Evolutionary conservation across 1,140 invertebrate genomes (phyloP).

Genomic region (Drosophila trapezifrons): DNA sequence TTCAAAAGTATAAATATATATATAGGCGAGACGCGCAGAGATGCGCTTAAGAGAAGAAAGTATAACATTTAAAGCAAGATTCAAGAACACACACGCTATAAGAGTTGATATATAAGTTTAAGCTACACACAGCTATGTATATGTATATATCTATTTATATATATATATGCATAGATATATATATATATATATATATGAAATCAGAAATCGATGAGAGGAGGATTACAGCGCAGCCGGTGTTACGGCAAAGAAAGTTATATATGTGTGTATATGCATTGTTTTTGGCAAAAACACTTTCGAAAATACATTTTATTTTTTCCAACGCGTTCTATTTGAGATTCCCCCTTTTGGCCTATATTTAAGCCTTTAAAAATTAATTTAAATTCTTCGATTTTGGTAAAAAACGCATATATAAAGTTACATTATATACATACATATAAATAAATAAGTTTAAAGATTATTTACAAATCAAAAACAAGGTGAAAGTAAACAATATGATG

Average conservation of each 20-base stretch:
- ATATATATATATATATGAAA: conserved; percentile 34
- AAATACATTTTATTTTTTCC: conserved; percentile 10
- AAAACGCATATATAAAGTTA: conserved; percentile 25
- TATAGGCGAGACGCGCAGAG: conserved; percentile 31
- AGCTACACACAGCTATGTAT: conserved; percentile 59
- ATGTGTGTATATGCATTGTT: conserved; percentile 54
- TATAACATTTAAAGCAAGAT: conserved; percentile 63
- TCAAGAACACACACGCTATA: conserved; percentile 66
- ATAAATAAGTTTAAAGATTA: conserved; percentile 54
- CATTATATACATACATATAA: conserved; percentile 42
- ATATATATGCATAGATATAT: conserved; percentile 33
- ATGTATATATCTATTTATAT: conserved; percentile 65
- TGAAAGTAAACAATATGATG: conserved; percentile 83
- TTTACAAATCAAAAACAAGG: conserved; percentile 68
- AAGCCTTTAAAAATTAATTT: conserved; percentile 1
- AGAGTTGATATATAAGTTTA: conserved; percentile 75
- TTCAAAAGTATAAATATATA: conserved; percentile 59
- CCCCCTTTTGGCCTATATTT: conserved; percentile 8
- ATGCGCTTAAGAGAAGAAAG: conserved; percentile 49
- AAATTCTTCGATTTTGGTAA: conserved; percentile 9
- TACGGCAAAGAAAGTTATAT: conserved; percentile 37
- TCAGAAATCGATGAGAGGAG: conserved; percentile 55
- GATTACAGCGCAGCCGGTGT: conserved; percentile 74
- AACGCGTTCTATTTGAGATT: conserved; percentile 8
- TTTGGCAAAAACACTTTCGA: conserved; percentile 15